Evolutionary conservation across 2,888 invertebrate genomes (phyloP).

Genomic region (Unio pictorum): DNA sequence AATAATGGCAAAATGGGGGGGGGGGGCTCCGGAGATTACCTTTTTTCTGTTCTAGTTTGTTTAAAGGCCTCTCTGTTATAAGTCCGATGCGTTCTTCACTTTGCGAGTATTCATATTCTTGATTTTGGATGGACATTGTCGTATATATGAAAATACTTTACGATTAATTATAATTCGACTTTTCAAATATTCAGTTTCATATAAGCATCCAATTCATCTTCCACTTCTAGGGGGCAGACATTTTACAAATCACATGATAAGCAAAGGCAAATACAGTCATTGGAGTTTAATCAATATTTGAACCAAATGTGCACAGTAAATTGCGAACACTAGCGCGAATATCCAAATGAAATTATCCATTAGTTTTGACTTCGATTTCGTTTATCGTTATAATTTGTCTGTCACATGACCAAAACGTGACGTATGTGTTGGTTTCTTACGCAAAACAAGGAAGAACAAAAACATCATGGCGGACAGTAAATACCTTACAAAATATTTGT

Average conservation of each 20-base stretch:
- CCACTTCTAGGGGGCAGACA: constrained; percentile 29
- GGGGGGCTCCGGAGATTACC: too few species aligned
- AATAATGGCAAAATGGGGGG: too few species aligned
- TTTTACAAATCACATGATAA: constrained; percentile 43
- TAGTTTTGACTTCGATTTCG: too few species aligned
- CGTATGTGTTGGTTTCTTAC: constrained; percentile 64
- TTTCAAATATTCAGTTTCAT: neutral
- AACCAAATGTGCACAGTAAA: too few species aligned
- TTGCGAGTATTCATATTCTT: neutral
- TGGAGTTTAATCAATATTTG: constrained; percentile 8
- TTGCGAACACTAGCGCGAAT: too few species aligned
- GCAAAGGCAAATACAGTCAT: constrained; percentile 15
- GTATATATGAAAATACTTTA: constrained; percentile 8
- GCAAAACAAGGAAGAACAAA: constrained; percentile 60
- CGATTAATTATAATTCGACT: neutral
- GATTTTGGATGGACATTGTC: neutral
- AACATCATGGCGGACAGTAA: constrained; percentile 56
- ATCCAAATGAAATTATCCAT: too few species aligned
- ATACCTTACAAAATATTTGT: neutral
- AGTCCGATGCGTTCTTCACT: constrained; percentile 1
- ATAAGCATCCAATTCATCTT: neutral
- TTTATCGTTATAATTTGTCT: constrained; percentile 10
- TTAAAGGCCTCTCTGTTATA: neutral
- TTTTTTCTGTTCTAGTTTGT: too few species aligned
- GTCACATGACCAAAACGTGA: constrained; percentile 57